phyloP scores from a whole-genome alignment of 2,888 invertebrate species.

The Lasioglossum leucozonium region DNA sequence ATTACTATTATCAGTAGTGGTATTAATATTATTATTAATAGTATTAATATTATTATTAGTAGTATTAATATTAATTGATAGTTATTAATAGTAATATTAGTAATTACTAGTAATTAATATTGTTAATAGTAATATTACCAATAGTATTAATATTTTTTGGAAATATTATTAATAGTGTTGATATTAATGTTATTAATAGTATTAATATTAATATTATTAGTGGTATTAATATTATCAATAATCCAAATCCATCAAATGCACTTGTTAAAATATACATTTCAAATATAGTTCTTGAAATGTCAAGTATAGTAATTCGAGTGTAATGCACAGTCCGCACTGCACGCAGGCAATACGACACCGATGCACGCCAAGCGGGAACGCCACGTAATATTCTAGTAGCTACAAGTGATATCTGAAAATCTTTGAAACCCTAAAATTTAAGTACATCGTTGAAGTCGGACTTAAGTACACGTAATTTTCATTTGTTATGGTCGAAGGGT shows the following conservation, averaged over 20 bases:
- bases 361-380: neutral
- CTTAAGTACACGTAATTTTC: neutral
- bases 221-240: too few relatives aligned
- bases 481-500: neutral
- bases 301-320: neutral
- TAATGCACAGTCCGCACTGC: constrained; percentile 1
- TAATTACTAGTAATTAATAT: too few relatives aligned
- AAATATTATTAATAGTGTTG: too few relatives aligned
- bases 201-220: too few relatives aligned
- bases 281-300: neutral
- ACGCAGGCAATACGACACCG: neutral
- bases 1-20: too few relatives aligned
- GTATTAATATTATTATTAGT: too few relatives aligned
- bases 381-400: neutral
- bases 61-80: too few relatives aligned
- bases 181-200: too few relatives aligned
- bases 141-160: too few relatives aligned
- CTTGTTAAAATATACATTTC: neutral
- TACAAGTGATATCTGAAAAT: neutral
- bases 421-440: neutral
- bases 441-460: neutral
- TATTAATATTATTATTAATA: too few relatives aligned
- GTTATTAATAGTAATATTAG: too few relatives aligned
- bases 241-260: neutral
- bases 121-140: too few relatives aligned